Conservation (phyloP, 2,888 invertebrate genomes). For the Baccha elongata region DNA sequence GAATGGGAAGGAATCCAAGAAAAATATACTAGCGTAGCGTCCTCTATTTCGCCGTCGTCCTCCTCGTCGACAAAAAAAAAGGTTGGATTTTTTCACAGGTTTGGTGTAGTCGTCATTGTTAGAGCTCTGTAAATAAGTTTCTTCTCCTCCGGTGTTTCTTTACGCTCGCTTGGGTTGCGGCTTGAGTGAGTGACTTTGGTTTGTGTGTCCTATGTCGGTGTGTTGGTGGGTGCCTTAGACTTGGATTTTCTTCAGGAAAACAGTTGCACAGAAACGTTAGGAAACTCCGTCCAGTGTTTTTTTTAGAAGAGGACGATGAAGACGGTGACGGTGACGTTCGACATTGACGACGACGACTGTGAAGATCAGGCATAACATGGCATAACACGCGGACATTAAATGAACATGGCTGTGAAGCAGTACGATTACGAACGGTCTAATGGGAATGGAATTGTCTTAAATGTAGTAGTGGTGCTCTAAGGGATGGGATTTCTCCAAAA, state of each 20-base stretch:
- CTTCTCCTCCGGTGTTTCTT: slow-evolving; percentile 46
- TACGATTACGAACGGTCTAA: slow-evolving; percentile 36
- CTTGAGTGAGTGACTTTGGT: slow-evolving; percentile 45
- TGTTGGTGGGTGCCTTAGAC: slow-evolving; percentile 29
- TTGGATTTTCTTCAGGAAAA: slow-evolving; percentile 39
- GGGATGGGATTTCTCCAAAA: slow-evolving; percentile 65
- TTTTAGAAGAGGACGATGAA: slow-evolving; percentile 35
- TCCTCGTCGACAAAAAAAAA: slow-evolving; percentile 24
- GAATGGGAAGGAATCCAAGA: slow-evolving; percentile 7
- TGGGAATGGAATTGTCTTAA: slow-evolving; percentile 21
- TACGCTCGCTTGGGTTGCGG: slow-evolving; percentile 18
- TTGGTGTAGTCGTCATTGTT: slow-evolving; percentile 5
- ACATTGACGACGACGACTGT: slow-evolving; percentile 32
- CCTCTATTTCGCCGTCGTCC: neutral
- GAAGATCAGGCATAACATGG: neutral
- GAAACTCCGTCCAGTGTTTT: slow-evolving; percentile 50
- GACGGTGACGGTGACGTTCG: slow-evolving; percentile 28
- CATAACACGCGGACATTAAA: slow-evolving; percentile 7
- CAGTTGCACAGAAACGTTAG: slow-evolving; percentile 53
- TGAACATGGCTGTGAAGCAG: slow-evolving; percentile 13
- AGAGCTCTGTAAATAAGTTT: slow-evolving; percentile 41
- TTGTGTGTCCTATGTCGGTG: slow-evolving; percentile 28
- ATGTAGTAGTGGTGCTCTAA: slow-evolving; percentile 34
- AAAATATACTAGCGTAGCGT: slow-evolving; percentile 12
- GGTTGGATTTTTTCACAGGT: slow-evolving; percentile 5